These are phyloP conservation scores for Cacoxenus indagator DNA, from an alignment of 2,888 invertebrate species.

Conservation along the genomic window DNA sequence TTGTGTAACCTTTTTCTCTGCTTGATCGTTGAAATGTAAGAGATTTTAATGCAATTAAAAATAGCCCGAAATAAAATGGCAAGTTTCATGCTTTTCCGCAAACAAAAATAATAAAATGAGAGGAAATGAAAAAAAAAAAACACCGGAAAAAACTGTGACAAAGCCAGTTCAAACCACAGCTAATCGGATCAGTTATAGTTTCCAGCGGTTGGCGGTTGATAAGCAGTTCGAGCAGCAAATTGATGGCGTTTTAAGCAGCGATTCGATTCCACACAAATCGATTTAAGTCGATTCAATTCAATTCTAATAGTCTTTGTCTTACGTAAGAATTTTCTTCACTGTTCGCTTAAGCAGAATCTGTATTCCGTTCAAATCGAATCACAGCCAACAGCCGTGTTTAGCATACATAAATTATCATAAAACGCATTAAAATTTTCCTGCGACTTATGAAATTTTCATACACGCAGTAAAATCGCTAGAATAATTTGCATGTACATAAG, in stretches of 20 bases:
- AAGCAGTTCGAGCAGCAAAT: background rate
- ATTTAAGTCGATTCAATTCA: no score
- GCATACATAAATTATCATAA: background rate
- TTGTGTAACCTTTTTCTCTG: background rate
- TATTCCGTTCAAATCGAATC: background rate
- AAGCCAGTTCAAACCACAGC: conserved; percentile 8
- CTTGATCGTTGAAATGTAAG: background rate
- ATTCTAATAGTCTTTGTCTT: no score
- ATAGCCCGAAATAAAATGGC: background rate
- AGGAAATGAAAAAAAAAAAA: no score
- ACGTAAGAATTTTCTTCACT: background rate
- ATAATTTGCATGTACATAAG: conserved; percentile 16
- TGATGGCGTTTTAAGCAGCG: background rate
- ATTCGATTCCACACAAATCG: no score
- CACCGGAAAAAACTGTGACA: background rate
- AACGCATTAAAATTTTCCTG: background rate
- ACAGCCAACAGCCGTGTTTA: background rate
- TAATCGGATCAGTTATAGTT: background rate
- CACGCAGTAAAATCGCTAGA: background rate
- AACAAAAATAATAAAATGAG: no score
- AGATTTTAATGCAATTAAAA: background rate
- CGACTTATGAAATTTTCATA: background rate
- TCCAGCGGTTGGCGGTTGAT: background rate
- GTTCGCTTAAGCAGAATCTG: background rate
- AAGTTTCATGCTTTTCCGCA: background rate